Conservation (phyloP, 2,888 invertebrate genomes). For the Nephrotoma appendiculata region DNA sequence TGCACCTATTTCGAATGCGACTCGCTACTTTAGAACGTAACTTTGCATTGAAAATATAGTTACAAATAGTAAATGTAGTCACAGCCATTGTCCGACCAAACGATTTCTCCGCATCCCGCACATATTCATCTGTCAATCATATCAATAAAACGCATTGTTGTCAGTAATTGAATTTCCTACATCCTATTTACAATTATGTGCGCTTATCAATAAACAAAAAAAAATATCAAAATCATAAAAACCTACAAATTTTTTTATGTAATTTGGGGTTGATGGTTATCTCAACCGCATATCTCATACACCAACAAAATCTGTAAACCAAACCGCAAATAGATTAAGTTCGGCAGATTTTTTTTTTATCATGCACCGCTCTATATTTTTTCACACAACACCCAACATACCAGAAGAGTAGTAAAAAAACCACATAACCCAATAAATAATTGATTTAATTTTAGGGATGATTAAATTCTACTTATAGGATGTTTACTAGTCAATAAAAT, state of each 20-base stretch:
- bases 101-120: neutral
- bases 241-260: neutral
- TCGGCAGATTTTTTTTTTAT: neutral
- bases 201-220: neutral
- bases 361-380: neutral
- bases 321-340: neutral
- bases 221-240: neutral
- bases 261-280: neutral
- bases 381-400: neutral
- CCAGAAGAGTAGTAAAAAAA: neutral
- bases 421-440: neutral
- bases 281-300: neutral
- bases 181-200: neutral
- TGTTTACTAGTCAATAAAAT: neutral
- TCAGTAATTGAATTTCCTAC: neutral
- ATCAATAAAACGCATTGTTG: neutral
- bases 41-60: too few relatives aligned
- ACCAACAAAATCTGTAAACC: neutral
- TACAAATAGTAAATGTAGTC: neutral
- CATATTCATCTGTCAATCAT: neutral
- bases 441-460: neutral
- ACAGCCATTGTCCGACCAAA: neutral
- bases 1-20: too few relatives aligned
- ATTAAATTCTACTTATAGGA: neutral
- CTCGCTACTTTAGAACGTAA: too few relatives aligned